phyloP scores from a whole-genome alignment of 2,797 vertebrate genomes.

The Oryzias sinensis region DNA sequence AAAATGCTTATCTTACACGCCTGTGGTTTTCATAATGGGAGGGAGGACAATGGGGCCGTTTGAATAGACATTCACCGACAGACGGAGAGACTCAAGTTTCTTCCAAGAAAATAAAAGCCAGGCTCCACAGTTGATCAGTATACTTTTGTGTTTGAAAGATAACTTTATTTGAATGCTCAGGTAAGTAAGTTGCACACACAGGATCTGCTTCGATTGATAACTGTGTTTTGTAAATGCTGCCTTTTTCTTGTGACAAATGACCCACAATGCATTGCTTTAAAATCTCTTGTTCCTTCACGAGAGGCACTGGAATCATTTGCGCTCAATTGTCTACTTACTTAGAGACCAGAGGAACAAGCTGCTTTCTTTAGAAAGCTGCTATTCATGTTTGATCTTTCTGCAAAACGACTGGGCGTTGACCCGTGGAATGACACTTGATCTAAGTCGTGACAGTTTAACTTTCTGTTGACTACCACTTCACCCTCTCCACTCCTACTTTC shows the following conservation, averaged over 20 bases:
- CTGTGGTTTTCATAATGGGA: slow-evolving; percentile 34
- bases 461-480: slow-evolving; percentile 14
- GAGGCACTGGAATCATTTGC: not conserved
- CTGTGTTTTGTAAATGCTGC: slow-evolving; percentile 21
- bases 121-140: slow-evolving; percentile 31
- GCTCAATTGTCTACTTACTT: slow-evolving; percentile 6
- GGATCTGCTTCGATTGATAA: slow-evolving; percentile 15
- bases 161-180: slow-evolving; percentile 11
- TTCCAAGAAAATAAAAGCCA: slow-evolving; percentile 44
- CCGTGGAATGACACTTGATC: slow-evolving; percentile 5
- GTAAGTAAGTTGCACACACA: slow-evolving; percentile 4
- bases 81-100: slow-evolving; percentile 43
- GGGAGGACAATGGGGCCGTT: slow-evolving; percentile 35
- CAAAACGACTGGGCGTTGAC: not conserved
- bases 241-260: slow-evolving; percentile 6
- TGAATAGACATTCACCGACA: slow-evolving; percentile 47
- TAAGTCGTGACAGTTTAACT: slow-evolving; percentile 6
- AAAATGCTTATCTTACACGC: slow-evolving; percentile 70
- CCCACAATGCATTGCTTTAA: slow-evolving; percentile 11
- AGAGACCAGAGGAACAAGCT: not conserved
- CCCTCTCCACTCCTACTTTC: not conserved
- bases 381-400: slow-evolving; percentile 11
- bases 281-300: slow-evolving; percentile 13
- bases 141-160: slow-evolving; percentile 25
- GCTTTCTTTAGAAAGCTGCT: slow-evolving; percentile 2